Evolutionary conservation across 2,797 vertebrate genomes (phyloP), one percentile per base, ranked within the genome.

Genomic region (Sebastiscus albofasciatus): DNA sequence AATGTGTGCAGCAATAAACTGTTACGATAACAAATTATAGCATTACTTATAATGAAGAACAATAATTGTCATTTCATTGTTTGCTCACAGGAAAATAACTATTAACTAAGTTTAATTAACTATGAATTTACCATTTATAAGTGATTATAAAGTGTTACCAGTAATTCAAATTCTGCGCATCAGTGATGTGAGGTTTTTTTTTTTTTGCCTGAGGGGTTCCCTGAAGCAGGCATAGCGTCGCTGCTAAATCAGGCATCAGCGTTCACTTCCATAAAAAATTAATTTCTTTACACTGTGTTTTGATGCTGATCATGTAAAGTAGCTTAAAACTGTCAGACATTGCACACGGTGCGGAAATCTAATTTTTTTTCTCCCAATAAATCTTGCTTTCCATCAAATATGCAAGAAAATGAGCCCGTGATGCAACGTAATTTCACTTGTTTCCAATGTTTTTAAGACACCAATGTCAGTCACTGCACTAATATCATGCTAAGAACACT

Each of bases 261-360:
- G 4, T 14, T 24, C n/a, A 24, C 18, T 20, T 12, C 58, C n/a
- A 55, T 34, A 31, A 75, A 75, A 69, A 66, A 82, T 60, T 2
- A 74, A 82, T 33, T 24, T 18, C 62, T 73, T 71, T 61, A 62
- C 22, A 20, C 1, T 0, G 39, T 0, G 39, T 83, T 82, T 71
- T 61, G 70, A 84, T 78, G 79, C 33, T 29, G 20, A 78, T 83
- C 75, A 61, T 59, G 65, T 75, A 67, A 72, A 89, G 75, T 22
- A 71, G 76, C 61, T 82, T 13, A 75, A 80, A 79, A 66, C 55
- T 64, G 70, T 81, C 69, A 69, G 69, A 67, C 61, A 20, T 4
- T 6, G 54, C 56, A 33, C 64, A 33, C 34, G 16, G 12, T 62
- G 66, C 52, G 65, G 67, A 70, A 70, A 80, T 18, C 55, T 56